A percentile compares a stretch with the other conserved stretches of the same genome.
Conservation (phyloP, 37 sponge, comb jelly and placozoan species). For the Ianthella basta region DNA sequence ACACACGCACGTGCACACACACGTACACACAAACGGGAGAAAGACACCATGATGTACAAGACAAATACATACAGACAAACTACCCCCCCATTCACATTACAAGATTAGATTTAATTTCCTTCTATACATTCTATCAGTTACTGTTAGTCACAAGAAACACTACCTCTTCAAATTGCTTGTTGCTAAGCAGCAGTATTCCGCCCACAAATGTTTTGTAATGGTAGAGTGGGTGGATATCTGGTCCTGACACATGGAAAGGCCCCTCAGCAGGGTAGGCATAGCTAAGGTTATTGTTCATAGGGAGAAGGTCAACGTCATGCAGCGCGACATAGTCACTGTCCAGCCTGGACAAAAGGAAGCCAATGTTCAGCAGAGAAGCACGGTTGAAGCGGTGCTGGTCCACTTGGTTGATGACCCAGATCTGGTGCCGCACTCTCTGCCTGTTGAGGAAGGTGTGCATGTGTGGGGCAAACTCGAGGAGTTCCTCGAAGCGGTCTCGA, state of each 20-base stretch:
- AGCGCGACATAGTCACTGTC: slow-evolving; percentile 82
- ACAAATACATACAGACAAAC: too few relatives aligned
- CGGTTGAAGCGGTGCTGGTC: slow-evolving; percentile 91
- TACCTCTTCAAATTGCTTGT: slow-evolving; percentile 78
- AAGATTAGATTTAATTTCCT: too few relatives aligned
- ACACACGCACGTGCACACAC: slow-evolving; percentile 36
- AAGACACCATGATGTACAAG: too few relatives aligned
- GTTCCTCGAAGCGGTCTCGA: slow-evolving; percentile 82
- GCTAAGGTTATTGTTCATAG: slow-evolving; percentile 73
- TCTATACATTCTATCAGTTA: too few relatives aligned
- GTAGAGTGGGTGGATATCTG: slow-evolving; percentile 89
- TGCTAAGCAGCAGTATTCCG: slow-evolving; percentile 77
- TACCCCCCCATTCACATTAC: too few relatives aligned
- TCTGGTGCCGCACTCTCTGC: slow-evolving; percentile 74
- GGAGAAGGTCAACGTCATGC: slow-evolving; percentile 95
- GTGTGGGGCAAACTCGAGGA: slow-evolving; percentile 89
- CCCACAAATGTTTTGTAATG: slow-evolving; percentile 91
- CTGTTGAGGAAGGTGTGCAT: slow-evolving; percentile 77
- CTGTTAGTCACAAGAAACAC: too few relatives aligned
- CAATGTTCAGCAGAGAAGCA: slow-evolving; percentile 83
- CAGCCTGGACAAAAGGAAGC: slow-evolving; percentile 62
- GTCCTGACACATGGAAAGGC: slow-evolving; percentile 88
- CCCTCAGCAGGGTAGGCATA: slow-evolving; percentile 80
- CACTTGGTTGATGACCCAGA: slow-evolving; percentile 93
- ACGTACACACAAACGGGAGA: slow-evolving; percentile 31